Conservation (phyloP, 2,113 vertebrate species). For the Pollimyrus isidori region DNA sequence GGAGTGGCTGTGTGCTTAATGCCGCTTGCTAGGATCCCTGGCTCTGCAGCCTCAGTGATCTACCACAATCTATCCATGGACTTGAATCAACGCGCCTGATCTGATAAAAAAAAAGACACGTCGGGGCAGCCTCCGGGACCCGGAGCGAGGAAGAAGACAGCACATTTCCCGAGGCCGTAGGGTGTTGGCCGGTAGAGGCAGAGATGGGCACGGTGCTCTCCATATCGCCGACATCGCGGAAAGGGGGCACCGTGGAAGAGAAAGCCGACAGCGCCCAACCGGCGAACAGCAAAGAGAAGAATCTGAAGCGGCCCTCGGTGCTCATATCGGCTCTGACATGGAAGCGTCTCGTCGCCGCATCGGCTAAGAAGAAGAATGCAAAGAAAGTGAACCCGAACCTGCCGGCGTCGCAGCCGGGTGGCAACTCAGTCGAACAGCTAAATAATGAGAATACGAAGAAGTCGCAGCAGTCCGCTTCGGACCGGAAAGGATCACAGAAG, state of each 20-base stretch:
- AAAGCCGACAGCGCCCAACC: constrained; percentile 24
- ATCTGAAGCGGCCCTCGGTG: constrained; percentile 75
- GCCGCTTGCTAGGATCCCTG: constrained; percentile 15
- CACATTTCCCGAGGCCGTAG: not conserved
- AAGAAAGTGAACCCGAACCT: constrained; percentile 84
- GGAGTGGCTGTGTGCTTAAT: constrained; percentile 20
- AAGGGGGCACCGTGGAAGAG: constrained; percentile 56
- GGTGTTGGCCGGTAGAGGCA: constrained; percentile 7
- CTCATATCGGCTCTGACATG: constrained; percentile 80
- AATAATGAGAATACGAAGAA: constrained; percentile 56
- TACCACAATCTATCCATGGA: constrained; percentile 43
- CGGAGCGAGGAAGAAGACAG: constrained; percentile 12
- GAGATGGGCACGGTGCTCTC: constrained; percentile 91
- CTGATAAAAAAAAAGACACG: not conserved
- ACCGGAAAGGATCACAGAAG: constrained; percentile 50
- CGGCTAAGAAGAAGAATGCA: constrained; percentile 81
- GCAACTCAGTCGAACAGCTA: constrained; percentile 53
- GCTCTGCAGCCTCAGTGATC: constrained; percentile 2
- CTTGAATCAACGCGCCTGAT: constrained; percentile 43
- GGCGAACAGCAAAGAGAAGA: constrained; percentile 62
- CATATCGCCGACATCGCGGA: constrained; percentile 69
- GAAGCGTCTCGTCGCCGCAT: constrained; percentile 79
- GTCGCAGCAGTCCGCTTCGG: constrained; percentile 44
- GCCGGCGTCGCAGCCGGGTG: constrained; percentile 32
- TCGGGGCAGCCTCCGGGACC: constrained; percentile 31